phyloP scores from a whole-genome alignment of 2,113 vertebrate genomes.

The Siphamia tubifer region DNA sequence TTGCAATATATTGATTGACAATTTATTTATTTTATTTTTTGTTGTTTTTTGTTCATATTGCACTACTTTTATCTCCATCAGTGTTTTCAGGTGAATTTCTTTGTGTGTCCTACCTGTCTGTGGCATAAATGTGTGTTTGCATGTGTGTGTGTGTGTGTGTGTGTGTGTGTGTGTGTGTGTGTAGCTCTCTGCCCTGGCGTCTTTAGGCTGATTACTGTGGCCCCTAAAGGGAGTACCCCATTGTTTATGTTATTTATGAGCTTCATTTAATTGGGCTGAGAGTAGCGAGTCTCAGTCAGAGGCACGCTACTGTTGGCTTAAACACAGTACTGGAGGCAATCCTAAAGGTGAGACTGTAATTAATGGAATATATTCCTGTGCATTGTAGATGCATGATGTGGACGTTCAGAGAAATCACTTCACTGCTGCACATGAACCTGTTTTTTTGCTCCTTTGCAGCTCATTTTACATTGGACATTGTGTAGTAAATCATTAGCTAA shows the following conservation, averaged over 20 bases:
- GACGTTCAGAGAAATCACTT: background rate
- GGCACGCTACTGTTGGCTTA: conserved; percentile 15
- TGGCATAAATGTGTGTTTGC: background rate
- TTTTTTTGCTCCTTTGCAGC: background rate
- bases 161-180: background rate
- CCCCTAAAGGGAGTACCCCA: conserved; percentile 56
- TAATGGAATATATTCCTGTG: conserved; percentile 40
- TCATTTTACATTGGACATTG: background rate
- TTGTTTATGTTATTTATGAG: conserved; percentile 75
- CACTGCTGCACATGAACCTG: background rate
- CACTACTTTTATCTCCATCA: background rate
- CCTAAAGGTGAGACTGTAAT: conserved; percentile 40
- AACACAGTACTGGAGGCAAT: conserved; percentile 5
- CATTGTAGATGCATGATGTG: conserved; percentile 3
- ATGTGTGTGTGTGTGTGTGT: background rate
- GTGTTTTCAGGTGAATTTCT: background rate
- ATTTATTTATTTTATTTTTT: too few species aligned
- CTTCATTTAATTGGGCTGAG: conserved; percentile 64
- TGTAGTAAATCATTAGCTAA: conserved; percentile 2
- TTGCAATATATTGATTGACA: too few species aligned
- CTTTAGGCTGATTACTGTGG: conserved; percentile 58
- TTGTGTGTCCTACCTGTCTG: background rate
- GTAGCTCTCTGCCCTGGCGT: conserved; percentile 14
- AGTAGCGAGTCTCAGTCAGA: conserved; percentile 30
- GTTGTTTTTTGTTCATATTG: background rate